Evolutionary conservation across 1,140 invertebrate genomes (phyloP).

Genomic region (Achatina immaculata): DNA sequence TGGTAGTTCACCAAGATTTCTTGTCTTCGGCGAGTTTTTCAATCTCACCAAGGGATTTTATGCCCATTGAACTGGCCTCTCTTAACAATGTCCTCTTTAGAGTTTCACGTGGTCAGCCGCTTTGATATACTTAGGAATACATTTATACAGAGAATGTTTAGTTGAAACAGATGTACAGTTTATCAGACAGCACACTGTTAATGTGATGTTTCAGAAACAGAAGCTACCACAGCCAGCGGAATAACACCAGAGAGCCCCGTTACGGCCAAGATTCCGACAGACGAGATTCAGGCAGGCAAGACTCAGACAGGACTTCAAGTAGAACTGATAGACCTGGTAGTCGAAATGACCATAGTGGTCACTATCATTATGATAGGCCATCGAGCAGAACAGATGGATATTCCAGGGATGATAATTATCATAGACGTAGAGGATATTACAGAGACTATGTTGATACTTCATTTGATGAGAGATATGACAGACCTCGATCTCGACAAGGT

Average conservation of each 20-base stretch:
- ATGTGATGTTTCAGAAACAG: neutral
- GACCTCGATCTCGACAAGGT: conserved; percentile 62
- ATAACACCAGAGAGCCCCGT: neutral
- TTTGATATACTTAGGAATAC: too few relatives aligned
- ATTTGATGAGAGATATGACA: conserved; percentile 60
- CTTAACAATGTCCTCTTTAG: too few relatives aligned
- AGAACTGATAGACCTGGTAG: conserved; percentile 26
- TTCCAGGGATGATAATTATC: conserved; percentile 25
- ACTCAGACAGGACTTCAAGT: neutral
- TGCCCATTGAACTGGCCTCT: too few relatives aligned
- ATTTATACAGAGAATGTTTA: too few relatives aligned
- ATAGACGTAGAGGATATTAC: conserved; percentile 21
- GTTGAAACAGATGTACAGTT: too few relatives aligned
- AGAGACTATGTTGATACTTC: conserved; percentile 43
- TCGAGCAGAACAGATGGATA: conserved; percentile 42
- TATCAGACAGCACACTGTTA: too few relatives aligned
- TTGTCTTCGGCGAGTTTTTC: too few relatives aligned
- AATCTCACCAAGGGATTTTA: too few relatives aligned
- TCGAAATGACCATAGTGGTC: conserved; percentile 17
- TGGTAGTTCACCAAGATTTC: too few relatives aligned
- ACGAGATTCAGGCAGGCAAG: neutral
- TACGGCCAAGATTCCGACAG: neutral
- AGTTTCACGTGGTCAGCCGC: too few relatives aligned
- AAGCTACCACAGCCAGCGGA: conserved; percentile 8
- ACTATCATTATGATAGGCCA: conserved; percentile 51